Conservation (phyloP, 2,113 vertebrate genomes). For the Candoia aspera region DNA sequence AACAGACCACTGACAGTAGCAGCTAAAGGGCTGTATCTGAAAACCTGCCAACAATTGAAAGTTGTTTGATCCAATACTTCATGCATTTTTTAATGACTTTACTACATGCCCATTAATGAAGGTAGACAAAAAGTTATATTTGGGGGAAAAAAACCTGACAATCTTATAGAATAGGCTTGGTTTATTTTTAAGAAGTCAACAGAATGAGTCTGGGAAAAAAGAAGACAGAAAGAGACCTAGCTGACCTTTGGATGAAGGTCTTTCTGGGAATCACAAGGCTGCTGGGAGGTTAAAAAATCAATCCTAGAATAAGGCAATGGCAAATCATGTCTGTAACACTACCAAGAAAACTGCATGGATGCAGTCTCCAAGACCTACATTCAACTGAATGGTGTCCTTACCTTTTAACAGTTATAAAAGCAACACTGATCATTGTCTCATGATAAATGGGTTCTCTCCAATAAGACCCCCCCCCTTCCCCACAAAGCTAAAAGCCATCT, state of each 20-base stretch:
- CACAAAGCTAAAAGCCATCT: background rate
- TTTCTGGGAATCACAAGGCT: background rate
- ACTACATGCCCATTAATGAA: background rate
- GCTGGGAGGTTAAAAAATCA: background rate
- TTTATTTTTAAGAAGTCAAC: background rate
- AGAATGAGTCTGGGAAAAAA: background rate
- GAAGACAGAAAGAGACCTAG: background rate
- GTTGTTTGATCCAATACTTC: background rate
- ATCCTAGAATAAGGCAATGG: background rate
- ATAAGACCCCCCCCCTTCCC: background rate
- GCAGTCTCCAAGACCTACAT: too few relatives aligned
- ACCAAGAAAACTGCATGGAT: background rate
- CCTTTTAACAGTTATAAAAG: background rate
- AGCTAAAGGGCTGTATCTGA: background rate
- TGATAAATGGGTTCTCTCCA: background rate
- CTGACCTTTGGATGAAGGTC: background rate
- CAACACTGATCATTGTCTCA: background rate
- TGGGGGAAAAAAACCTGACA: background rate
- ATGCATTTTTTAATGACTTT: background rate
- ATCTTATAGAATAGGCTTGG: background rate
- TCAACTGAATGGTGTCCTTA: background rate
- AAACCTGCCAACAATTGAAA: background rate
- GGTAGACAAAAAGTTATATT: background rate
- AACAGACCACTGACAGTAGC: background rate
- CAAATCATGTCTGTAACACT: background rate